These are phyloP conservation scores for Turritopsis rubra DNA, from an alignment of 30 jellyfish, hydroid and myxozoan genomes.

Conservation along the genomic window DNA sequence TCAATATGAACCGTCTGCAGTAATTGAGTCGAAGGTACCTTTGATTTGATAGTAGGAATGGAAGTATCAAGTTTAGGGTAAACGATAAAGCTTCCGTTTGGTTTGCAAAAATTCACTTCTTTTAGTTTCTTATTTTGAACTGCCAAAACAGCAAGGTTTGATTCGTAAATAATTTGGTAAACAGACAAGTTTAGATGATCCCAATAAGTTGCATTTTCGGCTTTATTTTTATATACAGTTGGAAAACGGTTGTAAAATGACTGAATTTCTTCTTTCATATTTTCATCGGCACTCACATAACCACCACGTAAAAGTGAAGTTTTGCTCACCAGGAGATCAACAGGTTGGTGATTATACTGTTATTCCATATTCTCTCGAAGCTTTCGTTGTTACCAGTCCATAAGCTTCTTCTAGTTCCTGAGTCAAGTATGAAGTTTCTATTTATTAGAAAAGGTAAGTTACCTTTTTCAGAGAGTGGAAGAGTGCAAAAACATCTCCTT, in stretches of 20 bases:
- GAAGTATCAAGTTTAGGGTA: neutral
- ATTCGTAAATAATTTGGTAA: neutral
- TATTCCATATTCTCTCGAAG: slow-evolving; percentile 49
- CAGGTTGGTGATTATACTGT: slow-evolving; percentile 35
- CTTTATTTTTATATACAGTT: neutral
- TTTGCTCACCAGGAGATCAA: slow-evolving; percentile 14
- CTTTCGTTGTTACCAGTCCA: slow-evolving; percentile 23
- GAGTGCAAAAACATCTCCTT: slow-evolving; percentile 46
- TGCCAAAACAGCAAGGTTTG: neutral
- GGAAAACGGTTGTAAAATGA: slow-evolving; percentile 27
- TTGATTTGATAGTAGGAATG: neutral
- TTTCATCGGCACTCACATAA: neutral
- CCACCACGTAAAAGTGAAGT: neutral
- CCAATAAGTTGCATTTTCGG: neutral
- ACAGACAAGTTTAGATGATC: neutral
- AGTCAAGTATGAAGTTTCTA: slow-evolving; percentile 61
- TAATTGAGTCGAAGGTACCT: neutral
- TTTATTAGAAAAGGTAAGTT: slow-evolving; percentile 49
- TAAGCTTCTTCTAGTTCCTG: slow-evolving; percentile 65
- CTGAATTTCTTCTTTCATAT: neutral
- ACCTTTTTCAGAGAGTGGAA: slow-evolving; percentile 44
- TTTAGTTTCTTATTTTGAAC: neutral
- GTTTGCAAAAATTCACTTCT: neutral
- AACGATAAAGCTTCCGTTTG: slow-evolving; percentile 6
- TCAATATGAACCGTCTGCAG: slow-evolving; percentile 29